Conservation (phyloP, 2,113 vertebrate species). For the Ondatra zibethicus region DNA sequence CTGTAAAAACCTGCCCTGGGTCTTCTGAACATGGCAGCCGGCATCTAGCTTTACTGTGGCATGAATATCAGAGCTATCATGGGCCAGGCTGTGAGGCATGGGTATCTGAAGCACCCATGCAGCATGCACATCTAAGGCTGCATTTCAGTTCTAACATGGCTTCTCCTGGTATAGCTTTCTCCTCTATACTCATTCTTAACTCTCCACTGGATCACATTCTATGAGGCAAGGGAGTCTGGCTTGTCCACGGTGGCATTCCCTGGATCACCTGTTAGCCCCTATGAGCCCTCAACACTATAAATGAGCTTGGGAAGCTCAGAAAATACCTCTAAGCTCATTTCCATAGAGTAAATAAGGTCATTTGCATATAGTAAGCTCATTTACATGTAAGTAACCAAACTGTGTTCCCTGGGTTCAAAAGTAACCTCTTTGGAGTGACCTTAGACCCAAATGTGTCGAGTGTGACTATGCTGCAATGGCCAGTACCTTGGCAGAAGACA, state of each 20-base stretch:
- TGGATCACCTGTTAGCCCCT: background rate
- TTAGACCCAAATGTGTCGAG: no score
- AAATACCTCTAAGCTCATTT: background rate
- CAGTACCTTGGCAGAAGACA: background rate
- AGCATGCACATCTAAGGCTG: background rate
- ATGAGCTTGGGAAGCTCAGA: background rate
- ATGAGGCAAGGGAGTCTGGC: background rate
- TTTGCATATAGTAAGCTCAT: background rate
- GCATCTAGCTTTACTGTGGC: rapidly evolving
- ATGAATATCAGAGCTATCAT: background rate
- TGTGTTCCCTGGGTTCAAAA: background rate
- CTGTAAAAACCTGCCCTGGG: background rate
- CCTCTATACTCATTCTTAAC: background rate
- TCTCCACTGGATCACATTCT: background rate
- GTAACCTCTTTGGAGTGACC: background rate
- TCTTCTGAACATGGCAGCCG: background rate
- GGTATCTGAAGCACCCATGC: background rate
- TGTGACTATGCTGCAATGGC: background rate
- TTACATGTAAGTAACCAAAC: rapidly evolving
- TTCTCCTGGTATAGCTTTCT: rapidly evolving
- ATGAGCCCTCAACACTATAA: background rate
- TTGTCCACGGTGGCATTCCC: background rate
- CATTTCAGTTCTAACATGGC: rapidly evolving
- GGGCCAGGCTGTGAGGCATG: background rate
- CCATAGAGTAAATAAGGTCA: background rate